Percentiles rank a stretch among this genome's conserved stretches.
These are phyloP conservation scores for Ptychochromis oligacanthus DNA, from an alignment of 2,113 vertebrate genomes.

Conservation along the genomic window DNA sequence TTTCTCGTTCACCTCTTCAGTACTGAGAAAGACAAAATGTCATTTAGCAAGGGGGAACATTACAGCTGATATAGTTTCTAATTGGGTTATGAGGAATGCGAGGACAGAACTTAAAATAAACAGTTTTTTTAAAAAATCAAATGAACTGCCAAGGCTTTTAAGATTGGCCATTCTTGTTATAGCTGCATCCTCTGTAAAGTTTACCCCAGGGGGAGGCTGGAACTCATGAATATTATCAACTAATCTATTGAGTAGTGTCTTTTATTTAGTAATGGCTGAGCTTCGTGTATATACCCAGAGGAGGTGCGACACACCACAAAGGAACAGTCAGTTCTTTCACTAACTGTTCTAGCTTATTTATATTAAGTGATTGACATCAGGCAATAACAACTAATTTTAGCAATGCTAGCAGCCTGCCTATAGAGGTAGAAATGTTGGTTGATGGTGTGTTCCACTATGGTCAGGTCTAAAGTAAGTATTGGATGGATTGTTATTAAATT, in stretches of 20 bases:
- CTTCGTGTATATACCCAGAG: not conserved
- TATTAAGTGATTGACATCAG: not conserved
- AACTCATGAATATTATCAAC: not conserved
- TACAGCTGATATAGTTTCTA: not conserved
- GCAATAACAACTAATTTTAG: too few species aligned
- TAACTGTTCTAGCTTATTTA: not conserved
- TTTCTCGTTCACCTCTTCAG: not conserved
- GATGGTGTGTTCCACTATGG: not conserved
- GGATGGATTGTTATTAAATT: not conserved
- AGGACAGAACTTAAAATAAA: not conserved
- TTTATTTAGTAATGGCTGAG: not conserved
- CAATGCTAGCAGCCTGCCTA: too few species aligned
- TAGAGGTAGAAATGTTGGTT: too few species aligned
- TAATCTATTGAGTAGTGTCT: not conserved
- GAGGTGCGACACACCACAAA: not conserved
- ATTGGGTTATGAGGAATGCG: not conserved
- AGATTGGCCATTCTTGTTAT: not conserved
- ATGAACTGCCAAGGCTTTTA: not conserved
- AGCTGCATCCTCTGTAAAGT: not conserved
- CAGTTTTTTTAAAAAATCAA: not conserved
- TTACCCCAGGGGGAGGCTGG: not conserved
- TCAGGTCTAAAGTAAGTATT: not conserved
- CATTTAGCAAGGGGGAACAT: not conserved
- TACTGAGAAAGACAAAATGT: conserved; percentile 7
- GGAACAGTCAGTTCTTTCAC: not conserved